Conservation (phyloP, 2,888 invertebrate species). For the Andrena flavipes region DNA sequence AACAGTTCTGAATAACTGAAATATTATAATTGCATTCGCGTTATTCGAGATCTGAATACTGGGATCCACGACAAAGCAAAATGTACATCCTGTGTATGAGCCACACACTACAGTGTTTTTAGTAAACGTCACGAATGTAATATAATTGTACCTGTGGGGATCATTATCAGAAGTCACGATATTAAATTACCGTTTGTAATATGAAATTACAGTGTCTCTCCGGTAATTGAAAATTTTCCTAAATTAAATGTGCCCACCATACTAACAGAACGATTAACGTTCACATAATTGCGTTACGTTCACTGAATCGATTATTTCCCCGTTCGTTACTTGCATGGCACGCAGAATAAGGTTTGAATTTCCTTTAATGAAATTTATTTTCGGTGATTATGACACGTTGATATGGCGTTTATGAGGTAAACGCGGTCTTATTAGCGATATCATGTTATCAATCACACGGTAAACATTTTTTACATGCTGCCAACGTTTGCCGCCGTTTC, state of each 20-base stretch:
- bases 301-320: neutral
- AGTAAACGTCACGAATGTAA: neutral
- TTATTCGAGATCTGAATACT: too few relatives aligned
- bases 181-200: conserved; percentile 20
- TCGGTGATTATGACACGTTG: neutral
- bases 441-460: neutral
- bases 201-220: neutral
- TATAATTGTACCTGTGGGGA: neutral
- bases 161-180: conserved; percentile 14
- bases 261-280: neutral
- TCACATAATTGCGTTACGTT: neutral
- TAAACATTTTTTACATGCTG: conserved; percentile 5
- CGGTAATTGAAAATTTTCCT: neutral
- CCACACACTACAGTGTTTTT: neutral
- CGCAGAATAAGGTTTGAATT: neutral
- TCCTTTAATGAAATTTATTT: neutral
- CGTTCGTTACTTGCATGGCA: neutral
- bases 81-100: neutral
- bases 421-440: conserved; percentile 1
- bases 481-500: conserved; percentile 18
- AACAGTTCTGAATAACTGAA: neutral
- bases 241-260: neutral
- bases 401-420: neutral
- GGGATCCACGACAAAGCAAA: neutral
- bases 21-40: too few relatives aligned